Evolutionary conservation across 2,797 vertebrate species (phyloP), one percentile per base, ranked within the genome.

Genomic region (Enteromius afrohamiltoni): DNA sequence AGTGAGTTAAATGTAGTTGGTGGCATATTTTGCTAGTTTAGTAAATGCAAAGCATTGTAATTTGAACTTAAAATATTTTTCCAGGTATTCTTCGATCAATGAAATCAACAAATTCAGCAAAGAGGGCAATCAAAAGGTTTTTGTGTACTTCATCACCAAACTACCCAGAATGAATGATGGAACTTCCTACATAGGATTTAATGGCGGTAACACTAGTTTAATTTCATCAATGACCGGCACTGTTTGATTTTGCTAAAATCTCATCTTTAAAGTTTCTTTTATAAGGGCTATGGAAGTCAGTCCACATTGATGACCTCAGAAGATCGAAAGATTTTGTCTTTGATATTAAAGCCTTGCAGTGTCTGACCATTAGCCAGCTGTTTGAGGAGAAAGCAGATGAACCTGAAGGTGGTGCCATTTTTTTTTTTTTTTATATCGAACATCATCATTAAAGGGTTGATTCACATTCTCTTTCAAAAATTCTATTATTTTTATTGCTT

Each of bases 281-380:
- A 65, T 73, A 49, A 99, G 98, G 96, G 2, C 95, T 96, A 17
- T 99, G 97, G 98, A 95, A 88, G 80, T 97, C 97, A 0, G 95
- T 97, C 89, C 98, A 99, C 79, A 97, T 99, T 0, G 98, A 99
- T 0, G 98, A 99, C 89, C 96, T 99, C 42, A 95, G 95, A 88
- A 93, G 83, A 31, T 96, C 97, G 58, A 95, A 93, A 29, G 94
- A 96, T 88, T 97, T 99, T 84, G 90, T 93, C 77, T 96, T 96
- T 0, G 96, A 99, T 60, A 86, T 99, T 89, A 96, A 96, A 42
- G 91, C 92, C 42, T 91, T 99, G 89, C 96, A 96, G 90, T 93
- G 89, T 55, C 88, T 97, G 90, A 93, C 96, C 69, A 96, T 99
- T 91, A 97, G 97, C 91, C 94, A 98, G 67, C 88, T 99, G 71